Percentiles rank a stretch among this genome's conserved stretches.
These are phyloP conservation scores for Clarias laeviceps DNA, from an alignment of 2,797 vertebrate species.

Conservation along the genomic window DNA sequence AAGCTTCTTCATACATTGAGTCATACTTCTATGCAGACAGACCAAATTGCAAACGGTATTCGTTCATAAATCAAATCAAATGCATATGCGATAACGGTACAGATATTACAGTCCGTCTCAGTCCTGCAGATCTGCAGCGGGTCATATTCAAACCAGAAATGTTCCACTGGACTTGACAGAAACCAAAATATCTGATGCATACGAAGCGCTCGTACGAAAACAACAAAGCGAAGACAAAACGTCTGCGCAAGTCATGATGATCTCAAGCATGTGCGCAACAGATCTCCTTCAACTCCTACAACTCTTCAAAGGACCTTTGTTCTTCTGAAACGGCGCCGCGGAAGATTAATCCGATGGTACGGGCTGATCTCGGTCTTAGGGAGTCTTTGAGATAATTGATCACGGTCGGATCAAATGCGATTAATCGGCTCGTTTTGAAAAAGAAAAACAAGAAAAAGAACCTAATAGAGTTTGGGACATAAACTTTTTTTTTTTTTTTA, in stretches of 20 bases:
- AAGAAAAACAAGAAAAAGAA: not conserved
- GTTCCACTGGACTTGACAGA: not conserved
- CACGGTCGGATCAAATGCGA: conserved; percentile 18
- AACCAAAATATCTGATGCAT: not conserved
- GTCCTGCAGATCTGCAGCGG: not conserved
- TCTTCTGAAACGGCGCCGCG: not conserved
- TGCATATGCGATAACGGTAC: not conserved
- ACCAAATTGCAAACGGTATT: not conserved
- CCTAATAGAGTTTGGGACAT: not conserved
- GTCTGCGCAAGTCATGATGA: not conserved
- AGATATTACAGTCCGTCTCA: not conserved
- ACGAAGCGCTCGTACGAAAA: not conserved
- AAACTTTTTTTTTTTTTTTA: not conserved
- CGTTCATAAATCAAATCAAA: not conserved
- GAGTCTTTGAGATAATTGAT: conserved; percentile 30
- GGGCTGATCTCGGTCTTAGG: conserved; percentile 17
- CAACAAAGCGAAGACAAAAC: not conserved
- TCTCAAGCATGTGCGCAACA: not conserved
- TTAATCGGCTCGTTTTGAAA: conserved; percentile 17
- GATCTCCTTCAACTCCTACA: not conserved
- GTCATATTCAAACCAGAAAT: not conserved
- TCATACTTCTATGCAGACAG: not conserved
- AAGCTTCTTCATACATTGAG: not conserved
- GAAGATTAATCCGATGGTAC: conserved; percentile 12
- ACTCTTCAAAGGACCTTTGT: conserved; percentile 30